Conservation (phyloP, 2,888 invertebrate species). For the Busseola fusca region DNA sequence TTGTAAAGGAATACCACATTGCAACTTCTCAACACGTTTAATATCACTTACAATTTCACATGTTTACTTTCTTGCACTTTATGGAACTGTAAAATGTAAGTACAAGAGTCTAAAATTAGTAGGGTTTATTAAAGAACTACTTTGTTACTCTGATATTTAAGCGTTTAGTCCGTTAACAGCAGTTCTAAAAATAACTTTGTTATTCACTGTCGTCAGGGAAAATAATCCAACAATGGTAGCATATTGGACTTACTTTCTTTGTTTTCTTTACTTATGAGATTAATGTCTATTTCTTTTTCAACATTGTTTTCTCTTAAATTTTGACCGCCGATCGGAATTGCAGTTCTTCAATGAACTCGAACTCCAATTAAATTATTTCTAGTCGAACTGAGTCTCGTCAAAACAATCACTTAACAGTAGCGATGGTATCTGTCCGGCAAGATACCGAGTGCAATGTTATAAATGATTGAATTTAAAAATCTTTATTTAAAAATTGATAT, state of each 20-base stretch:
- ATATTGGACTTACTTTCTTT: slow-evolving; percentile 3
- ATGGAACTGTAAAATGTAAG: slow-evolving; percentile 26
- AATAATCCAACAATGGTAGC: slow-evolving; percentile 7
- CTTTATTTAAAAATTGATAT: background rate
- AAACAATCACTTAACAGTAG: slow-evolving; percentile 1
- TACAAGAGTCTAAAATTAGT: slow-evolving; percentile 23
- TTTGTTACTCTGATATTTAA: slow-evolving; percentile 27
- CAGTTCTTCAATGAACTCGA: background rate
- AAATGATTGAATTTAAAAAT: background rate
- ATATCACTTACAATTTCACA: slow-evolving; percentile 14
- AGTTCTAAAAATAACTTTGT: slow-evolving; percentile 38
- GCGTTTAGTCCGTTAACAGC: slow-evolving; percentile 30
- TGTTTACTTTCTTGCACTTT: slow-evolving; percentile 36
- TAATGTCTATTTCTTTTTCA: background rate
- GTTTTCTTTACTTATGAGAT: background rate
- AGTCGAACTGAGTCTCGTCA: background rate
- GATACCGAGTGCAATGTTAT: background rate
- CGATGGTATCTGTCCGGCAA: background rate
- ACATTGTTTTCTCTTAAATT: background rate
- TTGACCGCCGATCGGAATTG: background rate
- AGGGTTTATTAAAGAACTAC: slow-evolving; percentile 30
- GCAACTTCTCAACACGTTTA: background rate
- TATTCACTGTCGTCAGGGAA: slow-evolving; percentile 36
- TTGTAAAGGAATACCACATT: background rate
- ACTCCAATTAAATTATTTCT: background rate